Base-by-base conservation (phyloP, 2,797 vertebrate genomes). In the Pterois miles region DNA sequence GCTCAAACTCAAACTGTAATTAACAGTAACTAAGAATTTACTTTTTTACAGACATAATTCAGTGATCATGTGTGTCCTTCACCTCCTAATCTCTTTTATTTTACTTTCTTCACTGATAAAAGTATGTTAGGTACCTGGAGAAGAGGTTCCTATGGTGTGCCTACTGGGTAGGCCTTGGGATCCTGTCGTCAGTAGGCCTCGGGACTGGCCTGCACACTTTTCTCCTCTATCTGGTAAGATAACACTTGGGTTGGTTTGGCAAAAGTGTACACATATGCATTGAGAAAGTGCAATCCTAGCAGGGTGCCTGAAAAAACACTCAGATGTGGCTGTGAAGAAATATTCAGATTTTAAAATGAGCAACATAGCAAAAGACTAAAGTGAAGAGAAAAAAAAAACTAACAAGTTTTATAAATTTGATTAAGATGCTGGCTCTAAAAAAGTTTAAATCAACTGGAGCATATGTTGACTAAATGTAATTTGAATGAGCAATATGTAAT, bases 131-230 rank as follows among this genome's bases (percentile, higher is more conserved):
- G 71, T 96, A 96, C 90, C 92, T 97, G 93, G 98, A 99, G 93
- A 98, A 96, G 81, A 98, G 94, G 88, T 94, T 98, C 86, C 95
- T 99, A 57, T 98, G 98, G 97, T 99, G 98, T 95, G 97, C 96
- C 94, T 99, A 99, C 95, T 99, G 98, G 98, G 96, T 99, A 94
- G 98, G 98, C 92, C 90, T 99, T 90, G 98, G 98, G 73, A 98
- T 99, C 90, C 94, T 99, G 84, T 99, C 98, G 69, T 99, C 98
- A 38, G 98, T 99, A 33, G 98, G 98, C 67, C 97, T 99, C 70
- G 98, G 98, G 83, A 99, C 98, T 53, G 98, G 98, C 74, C 96
- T 99, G 75, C 98, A 99, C 91, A 99, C 98, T 66, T 99, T 99
- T 89, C 96, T 99, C 72, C 97, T 99, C 48, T 99, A 99, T 90